These are phyloP conservation scores for Lordiphosa andalusiaca DNA, from an alignment of 2,888 invertebrate genomes.

Conservation along the genomic window DNA sequence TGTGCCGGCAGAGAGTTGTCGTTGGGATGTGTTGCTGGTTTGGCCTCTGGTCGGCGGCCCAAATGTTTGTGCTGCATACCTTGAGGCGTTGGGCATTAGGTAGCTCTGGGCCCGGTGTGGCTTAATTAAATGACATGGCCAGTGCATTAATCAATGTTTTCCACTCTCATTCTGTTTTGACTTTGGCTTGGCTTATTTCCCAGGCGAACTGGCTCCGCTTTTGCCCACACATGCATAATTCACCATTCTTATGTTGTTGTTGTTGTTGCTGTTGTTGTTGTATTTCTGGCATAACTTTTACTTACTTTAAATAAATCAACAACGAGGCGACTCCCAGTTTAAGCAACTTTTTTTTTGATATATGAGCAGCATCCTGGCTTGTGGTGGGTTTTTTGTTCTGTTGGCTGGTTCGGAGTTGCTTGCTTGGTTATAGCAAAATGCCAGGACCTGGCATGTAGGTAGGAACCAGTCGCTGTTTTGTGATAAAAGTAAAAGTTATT, in stretches of 20 bases:
- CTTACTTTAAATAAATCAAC: conserved; percentile 71
- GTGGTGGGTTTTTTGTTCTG: not conserved
- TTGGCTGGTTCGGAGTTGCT: no score
- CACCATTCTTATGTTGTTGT: conserved; percentile 46
- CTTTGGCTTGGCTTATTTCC: conserved; percentile 65
- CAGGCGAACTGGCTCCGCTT: conserved; percentile 26
- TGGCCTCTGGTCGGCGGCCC: conserved; percentile 1
- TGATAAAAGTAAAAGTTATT: not conserved
- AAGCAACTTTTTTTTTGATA: conserved; percentile 52
- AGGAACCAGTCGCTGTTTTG: no score
- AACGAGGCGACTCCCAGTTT: conserved; percentile 34
- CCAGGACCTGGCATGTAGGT: no score
- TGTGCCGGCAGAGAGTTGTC: conserved; percentile 16
- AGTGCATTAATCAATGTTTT: conserved; percentile 62
- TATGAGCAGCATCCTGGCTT: conserved; percentile 42
- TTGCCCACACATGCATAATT: conserved; percentile 54
- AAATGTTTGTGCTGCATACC: conserved; percentile 38
- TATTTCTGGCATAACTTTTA: conserved; percentile 62
- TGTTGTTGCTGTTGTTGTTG: not conserved
- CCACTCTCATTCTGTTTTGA: conserved; percentile 3
- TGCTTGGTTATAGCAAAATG: no score
- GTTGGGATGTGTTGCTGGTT: conserved; percentile 19
- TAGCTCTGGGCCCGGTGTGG: conserved; percentile 11
- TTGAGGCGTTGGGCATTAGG: conserved; percentile 37
- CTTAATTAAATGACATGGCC: conserved; percentile 59